These are phyloP conservation scores for Salvelinus fontinalis DNA, from an alignment of 2,113 vertebrate genomes.

Conservation along the genomic window DNA sequence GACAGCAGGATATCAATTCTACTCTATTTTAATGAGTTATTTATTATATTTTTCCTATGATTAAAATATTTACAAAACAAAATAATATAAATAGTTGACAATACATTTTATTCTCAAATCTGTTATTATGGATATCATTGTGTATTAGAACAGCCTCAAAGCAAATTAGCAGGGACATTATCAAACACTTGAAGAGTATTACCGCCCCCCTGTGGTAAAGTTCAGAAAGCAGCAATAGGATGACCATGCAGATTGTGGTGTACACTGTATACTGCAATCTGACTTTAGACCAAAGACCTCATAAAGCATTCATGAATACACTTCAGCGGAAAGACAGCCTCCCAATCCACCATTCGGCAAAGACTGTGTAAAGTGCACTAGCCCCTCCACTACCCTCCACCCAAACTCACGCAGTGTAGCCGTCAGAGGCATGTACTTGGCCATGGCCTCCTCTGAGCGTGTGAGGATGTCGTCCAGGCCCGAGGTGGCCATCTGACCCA, in stretches of 20 bases:
- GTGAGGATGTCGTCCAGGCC: conserved; percentile 64
- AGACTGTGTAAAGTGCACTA: not conserved
- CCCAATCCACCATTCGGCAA: not conserved
- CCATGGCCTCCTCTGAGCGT: conserved; percentile 57
- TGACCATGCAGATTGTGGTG: too few species aligned
- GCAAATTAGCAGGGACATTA: too few species aligned
- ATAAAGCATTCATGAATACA: conserved; percentile 1
- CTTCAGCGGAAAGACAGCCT: not conserved
- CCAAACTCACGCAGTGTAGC: conserved; percentile 64
- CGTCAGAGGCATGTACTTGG: conserved; percentile 67
- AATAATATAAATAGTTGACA: too few species aligned
- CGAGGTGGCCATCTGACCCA: conserved; percentile 31
- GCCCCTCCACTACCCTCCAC: not conserved
- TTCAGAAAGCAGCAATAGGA: not conserved
- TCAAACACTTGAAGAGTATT: not conserved
- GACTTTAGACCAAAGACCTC: too few species aligned
- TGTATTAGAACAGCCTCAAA: too few species aligned
- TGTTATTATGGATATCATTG: too few species aligned
- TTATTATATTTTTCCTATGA: too few species aligned
- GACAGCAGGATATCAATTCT: too few species aligned
- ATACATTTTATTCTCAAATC: too few species aligned
- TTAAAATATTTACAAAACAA: too few species aligned
- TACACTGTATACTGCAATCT: too few species aligned
- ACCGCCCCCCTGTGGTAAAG: conserved; percentile 28
- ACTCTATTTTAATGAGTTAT: too few species aligned